Percentiles rank a stretch among this genome's conserved stretches.
Conservation (phyloP, 2,113 vertebrate species). For the Antechinus flavipes region DNA sequence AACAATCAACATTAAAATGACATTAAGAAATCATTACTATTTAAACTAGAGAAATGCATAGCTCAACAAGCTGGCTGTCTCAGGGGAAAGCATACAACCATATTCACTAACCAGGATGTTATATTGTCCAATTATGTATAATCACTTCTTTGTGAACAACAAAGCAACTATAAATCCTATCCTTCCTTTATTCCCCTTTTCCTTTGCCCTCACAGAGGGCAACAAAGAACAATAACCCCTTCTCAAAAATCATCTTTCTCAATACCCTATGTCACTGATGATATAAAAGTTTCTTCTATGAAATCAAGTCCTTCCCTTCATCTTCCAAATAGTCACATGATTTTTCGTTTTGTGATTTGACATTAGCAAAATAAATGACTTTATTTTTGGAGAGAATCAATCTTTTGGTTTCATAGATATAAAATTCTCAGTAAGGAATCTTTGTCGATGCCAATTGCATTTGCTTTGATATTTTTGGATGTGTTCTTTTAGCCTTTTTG, state of each 20-base stretch:
- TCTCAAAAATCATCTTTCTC: not conserved
- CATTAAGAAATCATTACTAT: not conserved
- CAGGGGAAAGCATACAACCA: not conserved
- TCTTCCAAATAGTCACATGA: not conserved
- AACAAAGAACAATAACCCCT: not conserved
- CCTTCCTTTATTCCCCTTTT: not conserved
- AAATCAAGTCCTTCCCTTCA: not conserved
- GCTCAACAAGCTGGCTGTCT: not conserved
- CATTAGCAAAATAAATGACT: not conserved
- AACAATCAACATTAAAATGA: not conserved
- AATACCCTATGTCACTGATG: not conserved
- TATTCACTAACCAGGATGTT: not conserved
- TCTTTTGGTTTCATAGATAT: not conserved
- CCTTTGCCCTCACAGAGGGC: not conserved
- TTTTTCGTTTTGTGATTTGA: not conserved
- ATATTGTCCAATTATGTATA: not conserved
- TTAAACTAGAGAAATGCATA: not conserved
- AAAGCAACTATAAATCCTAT: not conserved
- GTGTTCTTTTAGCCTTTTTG: not conserved
- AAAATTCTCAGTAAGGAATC: not conserved
- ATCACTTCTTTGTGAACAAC: not conserved
- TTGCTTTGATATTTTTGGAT: not conserved
- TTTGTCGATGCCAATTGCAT: not conserved
- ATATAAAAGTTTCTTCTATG: not conserved
- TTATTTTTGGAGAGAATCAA: not conserved